Conservation (phyloP, 2,797 vertebrate species). For the Myioborus miniatus region DNA sequence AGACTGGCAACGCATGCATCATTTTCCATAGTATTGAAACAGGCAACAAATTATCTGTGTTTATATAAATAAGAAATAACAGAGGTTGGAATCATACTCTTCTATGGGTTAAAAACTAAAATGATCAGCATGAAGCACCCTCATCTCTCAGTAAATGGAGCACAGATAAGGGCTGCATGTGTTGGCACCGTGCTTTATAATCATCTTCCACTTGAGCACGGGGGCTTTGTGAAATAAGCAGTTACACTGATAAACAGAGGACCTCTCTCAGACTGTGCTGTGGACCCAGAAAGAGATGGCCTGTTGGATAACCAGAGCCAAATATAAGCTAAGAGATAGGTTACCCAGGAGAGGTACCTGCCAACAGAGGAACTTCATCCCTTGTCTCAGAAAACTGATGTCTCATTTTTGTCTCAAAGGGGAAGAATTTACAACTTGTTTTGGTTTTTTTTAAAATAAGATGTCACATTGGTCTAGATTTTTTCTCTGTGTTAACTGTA, state of each 20-base stretch:
- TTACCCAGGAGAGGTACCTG: background rate
- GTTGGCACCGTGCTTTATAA: accelerated
- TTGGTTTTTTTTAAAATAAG: background rate
- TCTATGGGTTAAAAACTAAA: background rate
- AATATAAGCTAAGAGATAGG: background rate
- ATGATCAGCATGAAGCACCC: background rate
- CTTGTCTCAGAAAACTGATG: background rate
- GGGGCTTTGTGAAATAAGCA: background rate
- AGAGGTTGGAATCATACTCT: background rate
- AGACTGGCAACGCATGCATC: background rate
- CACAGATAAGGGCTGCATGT: background rate
- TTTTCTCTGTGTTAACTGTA: background rate
- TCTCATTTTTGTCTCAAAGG: background rate
- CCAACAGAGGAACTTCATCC: background rate
- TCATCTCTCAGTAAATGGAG: background rate
- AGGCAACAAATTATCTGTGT: background rate
- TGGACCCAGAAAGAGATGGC: background rate
- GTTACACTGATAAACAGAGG: background rate
- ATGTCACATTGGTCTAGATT: background rate
- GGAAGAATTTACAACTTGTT: background rate
- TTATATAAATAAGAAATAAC: background rate
- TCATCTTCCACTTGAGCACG: background rate
- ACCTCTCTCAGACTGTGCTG: background rate
- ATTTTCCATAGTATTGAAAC: background rate
- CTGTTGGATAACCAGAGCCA: background rate